Conservation (phyloP, 2,797 vertebrate genomes). For the Hypotaenidia philippensis region DNA sequence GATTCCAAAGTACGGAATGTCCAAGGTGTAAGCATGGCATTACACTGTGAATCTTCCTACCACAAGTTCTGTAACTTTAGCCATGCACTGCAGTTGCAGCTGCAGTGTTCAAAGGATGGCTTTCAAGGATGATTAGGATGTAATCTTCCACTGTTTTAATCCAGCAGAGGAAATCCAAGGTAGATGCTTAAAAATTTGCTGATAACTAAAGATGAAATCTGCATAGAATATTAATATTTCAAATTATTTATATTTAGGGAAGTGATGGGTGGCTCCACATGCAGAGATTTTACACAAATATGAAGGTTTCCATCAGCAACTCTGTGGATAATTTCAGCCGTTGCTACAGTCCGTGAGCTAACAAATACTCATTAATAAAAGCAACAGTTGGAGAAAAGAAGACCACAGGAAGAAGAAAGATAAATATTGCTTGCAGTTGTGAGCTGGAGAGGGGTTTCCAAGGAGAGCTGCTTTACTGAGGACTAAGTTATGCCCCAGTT, state of each 20-base stretch:
- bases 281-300: not conserved
- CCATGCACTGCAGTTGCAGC: not conserved
- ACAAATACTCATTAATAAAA: not conserved
- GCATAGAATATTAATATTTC: not conserved
- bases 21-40: not conserved
- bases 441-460: not conserved
- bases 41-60: not conserved
- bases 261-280: not conserved
- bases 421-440: not conserved
- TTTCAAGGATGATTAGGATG: not conserved
- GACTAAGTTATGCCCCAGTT: not conserved
- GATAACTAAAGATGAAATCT: not conserved
- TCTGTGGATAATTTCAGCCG: not conserved
- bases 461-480: not conserved
- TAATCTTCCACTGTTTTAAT: constrained; percentile 4
- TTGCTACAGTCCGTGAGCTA: not conserved
- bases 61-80: not conserved
- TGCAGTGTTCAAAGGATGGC: not conserved
- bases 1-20: not conserved
- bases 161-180: not conserved
- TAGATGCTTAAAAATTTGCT: constrained; percentile 5
- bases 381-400: not conserved
- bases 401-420: not conserved
- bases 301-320: not conserved
- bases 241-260: not conserved